These are phyloP conservation scores for Caenorhabditis sp. DNA, from an alignment of 2,888 invertebrate genomes.

Conservation along the genomic window DNA sequence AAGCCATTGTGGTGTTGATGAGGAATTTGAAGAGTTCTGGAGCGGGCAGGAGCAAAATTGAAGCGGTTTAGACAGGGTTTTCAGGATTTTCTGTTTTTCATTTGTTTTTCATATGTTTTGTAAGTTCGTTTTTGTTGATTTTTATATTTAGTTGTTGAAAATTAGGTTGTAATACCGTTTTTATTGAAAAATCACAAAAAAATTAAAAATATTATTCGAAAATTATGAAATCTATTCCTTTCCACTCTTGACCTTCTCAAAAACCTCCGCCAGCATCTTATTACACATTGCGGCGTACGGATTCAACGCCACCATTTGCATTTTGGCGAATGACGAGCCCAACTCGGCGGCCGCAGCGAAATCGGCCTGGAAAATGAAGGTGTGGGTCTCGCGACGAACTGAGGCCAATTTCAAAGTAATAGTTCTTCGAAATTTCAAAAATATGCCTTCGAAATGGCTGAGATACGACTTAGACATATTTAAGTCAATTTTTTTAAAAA, in stretches of 20 bases:
- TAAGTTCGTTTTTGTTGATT: not conserved
- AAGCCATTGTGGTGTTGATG: slow-evolving; percentile 72
- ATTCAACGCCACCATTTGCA: slow-evolving; percentile 91
- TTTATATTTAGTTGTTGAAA: not conserved
- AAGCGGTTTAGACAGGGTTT: slow-evolving; percentile 12
- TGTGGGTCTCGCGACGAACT: too few species aligned
- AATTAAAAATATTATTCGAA: too few species aligned
- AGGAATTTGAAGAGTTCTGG: slow-evolving; percentile 65
- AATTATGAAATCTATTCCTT: slow-evolving; percentile 28
- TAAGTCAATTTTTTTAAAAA: too few species aligned
- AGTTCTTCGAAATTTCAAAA: too few species aligned
- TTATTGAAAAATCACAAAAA: too few species aligned
- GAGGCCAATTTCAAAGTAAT: too few species aligned
- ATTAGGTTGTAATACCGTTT: slow-evolving; percentile 9
- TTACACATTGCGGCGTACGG: slow-evolving; percentile 97
- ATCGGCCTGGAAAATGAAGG: slow-evolving; percentile 85
- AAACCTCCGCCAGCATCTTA: slow-evolving; percentile 87
- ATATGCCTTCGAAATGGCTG: too few species aligned
- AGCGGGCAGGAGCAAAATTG: not conserved
- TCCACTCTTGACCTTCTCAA: slow-evolving; percentile 75
- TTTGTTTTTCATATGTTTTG: slow-evolving; percentile 9
- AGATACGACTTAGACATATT: too few species aligned
- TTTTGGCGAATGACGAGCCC: slow-evolving; percentile 92
- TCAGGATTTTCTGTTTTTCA: too few species aligned
- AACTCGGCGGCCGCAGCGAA: slow-evolving; percentile 90